Evolutionary conservation across 2,888 invertebrate species (phyloP), one percentile per base, ranked within the genome.

Genomic region (Onthophagus sagittarius): DNA sequence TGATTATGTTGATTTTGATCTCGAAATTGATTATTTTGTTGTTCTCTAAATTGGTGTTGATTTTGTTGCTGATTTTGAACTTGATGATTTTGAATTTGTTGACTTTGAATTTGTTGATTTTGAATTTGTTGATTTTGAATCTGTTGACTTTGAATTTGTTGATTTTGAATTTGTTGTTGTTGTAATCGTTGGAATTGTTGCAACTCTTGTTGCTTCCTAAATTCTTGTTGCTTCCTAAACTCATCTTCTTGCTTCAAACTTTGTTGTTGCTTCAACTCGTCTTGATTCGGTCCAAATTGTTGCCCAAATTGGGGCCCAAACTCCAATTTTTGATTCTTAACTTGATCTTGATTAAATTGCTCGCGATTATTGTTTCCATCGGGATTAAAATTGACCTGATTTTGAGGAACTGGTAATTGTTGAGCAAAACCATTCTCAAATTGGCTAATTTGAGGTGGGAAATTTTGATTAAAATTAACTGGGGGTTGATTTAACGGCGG

Each of bases 301-400:
- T 77, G 80, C 72, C 84, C 62, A 11, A 86, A 86, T 53, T 53
- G 39, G 11, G 39, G 39, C 5, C 64, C 64, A 64, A 15, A 15
- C 5, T 23, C 64, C 4, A 64, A 64, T 5, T 67, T 23, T 31
- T 23, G 31, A 67, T n/a, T 31, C 31, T 67, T 67, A 32, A 67
- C 67, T 74, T 87, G 87, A 0, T 88, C 86, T 15, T 86, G 77
- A 13, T 76, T 70, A 32, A 79, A 78, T 33, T 79, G 79, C 63
- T 81, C 78, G 33, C 77, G 77, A 53, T 78, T 76, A 13, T 78
- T 77, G 13, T 79, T 79, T 13, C 79, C 76, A 72, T 79, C 77
- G 62, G 79, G 80, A 23, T 79, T 70, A 71, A 75, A 67, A 23
- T 75, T 77, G 62, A 75, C 75, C 53, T 78, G 79, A 70, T 75